Evolutionary conservation across 2,113 vertebrate species (phyloP).

Genomic region (Cacatua alba): DNA sequence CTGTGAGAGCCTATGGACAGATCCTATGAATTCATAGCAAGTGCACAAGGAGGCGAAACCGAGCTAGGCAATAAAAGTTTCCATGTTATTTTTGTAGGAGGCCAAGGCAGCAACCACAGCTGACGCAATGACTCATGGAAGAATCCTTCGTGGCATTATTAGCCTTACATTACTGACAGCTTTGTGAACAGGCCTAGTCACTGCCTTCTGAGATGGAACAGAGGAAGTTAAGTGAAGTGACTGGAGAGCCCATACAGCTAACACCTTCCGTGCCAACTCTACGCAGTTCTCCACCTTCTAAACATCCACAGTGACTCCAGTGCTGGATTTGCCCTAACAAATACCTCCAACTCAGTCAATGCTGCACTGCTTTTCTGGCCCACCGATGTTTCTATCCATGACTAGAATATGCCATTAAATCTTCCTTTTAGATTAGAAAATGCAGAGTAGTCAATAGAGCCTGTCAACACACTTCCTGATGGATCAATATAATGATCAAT

Average conservation of each 20-base stretch:
- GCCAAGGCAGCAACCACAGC: conserved; percentile 48
- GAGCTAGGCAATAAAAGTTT: background rate
- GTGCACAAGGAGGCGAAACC: background rate
- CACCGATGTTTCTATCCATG: background rate
- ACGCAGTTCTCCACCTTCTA: background rate
- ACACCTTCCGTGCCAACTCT: rapidly evolving
- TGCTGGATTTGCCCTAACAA: background rate
- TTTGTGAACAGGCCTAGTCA: background rate
- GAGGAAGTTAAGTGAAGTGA: rapidly evolving
- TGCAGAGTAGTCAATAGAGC: rapidly evolving
- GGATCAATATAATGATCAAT: background rate
- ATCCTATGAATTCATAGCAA: background rate
- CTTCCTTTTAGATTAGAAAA: background rate
- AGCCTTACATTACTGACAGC: conserved; percentile 34
- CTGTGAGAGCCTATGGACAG: background rate
- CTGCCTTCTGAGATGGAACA: background rate
- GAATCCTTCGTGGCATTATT: conserved; percentile 22
- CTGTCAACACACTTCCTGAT: background rate
- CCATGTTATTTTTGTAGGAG: conserved; percentile 37
- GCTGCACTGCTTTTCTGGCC: background rate
- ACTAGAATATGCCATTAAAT: rapidly evolving
- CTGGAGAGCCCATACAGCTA: background rate
- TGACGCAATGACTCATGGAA: conserved; percentile 60
- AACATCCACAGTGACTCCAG: background rate
- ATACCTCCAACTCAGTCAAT: background rate